These are phyloP conservation scores for Syritta pipiens DNA, from an alignment of 2,888 invertebrate species.

Conservation along the genomic window DNA sequence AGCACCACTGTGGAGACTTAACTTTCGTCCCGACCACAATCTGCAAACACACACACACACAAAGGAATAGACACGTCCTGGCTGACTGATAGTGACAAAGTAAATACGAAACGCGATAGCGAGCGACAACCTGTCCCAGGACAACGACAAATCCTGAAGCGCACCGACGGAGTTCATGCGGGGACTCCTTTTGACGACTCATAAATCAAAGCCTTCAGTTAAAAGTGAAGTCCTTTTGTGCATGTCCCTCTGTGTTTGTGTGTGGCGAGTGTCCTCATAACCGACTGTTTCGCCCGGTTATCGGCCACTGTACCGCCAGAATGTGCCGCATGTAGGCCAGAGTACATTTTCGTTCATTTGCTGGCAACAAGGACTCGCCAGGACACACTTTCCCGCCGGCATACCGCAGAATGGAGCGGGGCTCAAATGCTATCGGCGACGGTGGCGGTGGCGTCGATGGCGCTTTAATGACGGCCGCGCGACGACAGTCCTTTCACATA, in stretches of 20 bases:
- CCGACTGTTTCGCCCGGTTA: slow-evolving; percentile 58
- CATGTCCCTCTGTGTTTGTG: background rate
- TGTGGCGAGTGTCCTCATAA: slow-evolving; percentile 30
- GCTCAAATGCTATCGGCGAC: slow-evolving; percentile 47
- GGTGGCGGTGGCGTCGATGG: slow-evolving; percentile 30
- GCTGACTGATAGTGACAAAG: slow-evolving; percentile 45
- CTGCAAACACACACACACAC: slow-evolving; percentile 25
- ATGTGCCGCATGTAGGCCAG: slow-evolving; percentile 22
- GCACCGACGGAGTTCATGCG: slow-evolving; percentile 18
- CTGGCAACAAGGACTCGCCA: slow-evolving; percentile 35
- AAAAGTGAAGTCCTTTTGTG: slow-evolving; percentile 40
- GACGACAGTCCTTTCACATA: slow-evolving; percentile 61
- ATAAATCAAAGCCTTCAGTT: slow-evolving; percentile 55
- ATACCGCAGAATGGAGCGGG: background rate
- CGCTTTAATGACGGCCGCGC: slow-evolving; percentile 53
- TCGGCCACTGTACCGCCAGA: slow-evolving; percentile 49
- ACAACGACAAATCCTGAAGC: slow-evolving; percentile 12
- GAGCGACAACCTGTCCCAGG: slow-evolving; percentile 7
- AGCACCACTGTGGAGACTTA: slow-evolving; percentile 7
- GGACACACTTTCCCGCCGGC: background rate
- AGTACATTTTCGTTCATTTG: slow-evolving; percentile 46
- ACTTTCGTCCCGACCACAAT: slow-evolving; percentile 39
- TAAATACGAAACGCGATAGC: slow-evolving; percentile 38
- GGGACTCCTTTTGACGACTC: slow-evolving; percentile 54
- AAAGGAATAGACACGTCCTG: background rate